Percentiles rank a stretch among this genome's conserved stretches.
Conservation (phyloP, 2,113 vertebrate species). For the Phalacrocorax aristotelis region DNA sequence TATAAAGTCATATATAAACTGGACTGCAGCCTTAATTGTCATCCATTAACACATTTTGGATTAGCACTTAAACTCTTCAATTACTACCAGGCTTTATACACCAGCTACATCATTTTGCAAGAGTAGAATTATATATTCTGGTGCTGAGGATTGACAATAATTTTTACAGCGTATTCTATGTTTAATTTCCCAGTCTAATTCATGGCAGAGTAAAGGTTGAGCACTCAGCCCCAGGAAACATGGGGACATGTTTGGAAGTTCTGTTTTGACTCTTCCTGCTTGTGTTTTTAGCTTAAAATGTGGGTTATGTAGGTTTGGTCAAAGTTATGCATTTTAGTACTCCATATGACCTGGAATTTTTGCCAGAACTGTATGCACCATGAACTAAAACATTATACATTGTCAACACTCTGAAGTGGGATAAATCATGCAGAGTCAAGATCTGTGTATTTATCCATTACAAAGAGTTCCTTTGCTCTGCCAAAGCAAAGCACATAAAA, state of each 20-base stretch:
- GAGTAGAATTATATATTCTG: not conserved
- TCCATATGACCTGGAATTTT: not conserved
- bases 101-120: not conserved
- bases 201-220: not conserved
- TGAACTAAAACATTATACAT: not conserved
- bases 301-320: not conserved
- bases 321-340: not conserved
- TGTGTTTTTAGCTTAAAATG: not conserved
- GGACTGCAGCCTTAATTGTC: not conserved
- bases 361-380: not conserved
- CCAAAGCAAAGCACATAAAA: not conserved
- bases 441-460: not conserved
- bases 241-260: not conserved
- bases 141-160: not conserved
- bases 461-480: not conserved
- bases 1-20: not conserved
- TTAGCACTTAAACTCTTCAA: not conserved
- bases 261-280: not conserved
- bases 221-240: not conserved
- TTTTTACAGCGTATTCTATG: not conserved
- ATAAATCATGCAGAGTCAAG: not conserved
- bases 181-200: not conserved
- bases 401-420: not conserved
- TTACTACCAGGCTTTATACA: not conserved
- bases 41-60: not conserved